Percentiles rank a stretch among this genome's conserved stretches.
Evolutionary conservation across 2,113 vertebrate species (phyloP).

Genomic region (Phylloscopus trochiloides): DNA sequence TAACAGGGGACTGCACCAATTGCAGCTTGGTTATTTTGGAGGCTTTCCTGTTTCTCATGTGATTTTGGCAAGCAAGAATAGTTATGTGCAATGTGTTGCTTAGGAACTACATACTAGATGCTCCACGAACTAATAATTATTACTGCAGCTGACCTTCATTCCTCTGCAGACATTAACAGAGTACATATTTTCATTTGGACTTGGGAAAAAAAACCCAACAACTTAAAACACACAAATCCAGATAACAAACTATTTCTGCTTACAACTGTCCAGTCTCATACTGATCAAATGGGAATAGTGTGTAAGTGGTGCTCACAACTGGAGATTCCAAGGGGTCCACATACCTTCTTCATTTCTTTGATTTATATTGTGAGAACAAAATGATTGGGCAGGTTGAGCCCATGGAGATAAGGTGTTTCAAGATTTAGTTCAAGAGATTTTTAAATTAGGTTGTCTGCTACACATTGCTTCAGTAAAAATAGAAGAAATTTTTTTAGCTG

Average conservation of each 20-base stretch:
- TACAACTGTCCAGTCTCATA: not conserved
- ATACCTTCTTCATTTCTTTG: not conserved
- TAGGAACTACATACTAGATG: not conserved
- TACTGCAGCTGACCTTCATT: not conserved
- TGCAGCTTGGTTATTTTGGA: not conserved
- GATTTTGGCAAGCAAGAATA: not conserved
- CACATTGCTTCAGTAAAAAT: not conserved
- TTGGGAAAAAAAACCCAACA: rapidly evolving
- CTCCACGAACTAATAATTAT: not conserved
- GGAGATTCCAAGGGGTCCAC: not conserved
- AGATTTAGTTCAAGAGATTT: not conserved
- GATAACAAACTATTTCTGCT: not conserved
- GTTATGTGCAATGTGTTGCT: not conserved
- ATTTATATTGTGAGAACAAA: not conserved
- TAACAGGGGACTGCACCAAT: not conserved
- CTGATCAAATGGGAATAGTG: not conserved
- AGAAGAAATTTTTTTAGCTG: not conserved
- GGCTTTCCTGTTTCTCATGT: not conserved
- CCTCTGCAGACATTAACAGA: not conserved
- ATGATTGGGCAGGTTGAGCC: not conserved
- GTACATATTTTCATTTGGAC: not conserved
- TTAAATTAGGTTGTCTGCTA: not conserved
- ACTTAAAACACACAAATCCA: not conserved
- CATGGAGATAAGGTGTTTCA: not conserved
- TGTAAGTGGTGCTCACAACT: not conserved